Base-by-base conservation (phyloP, 2,888 invertebrate species). In the Caenorhabditis afra region DNA sequence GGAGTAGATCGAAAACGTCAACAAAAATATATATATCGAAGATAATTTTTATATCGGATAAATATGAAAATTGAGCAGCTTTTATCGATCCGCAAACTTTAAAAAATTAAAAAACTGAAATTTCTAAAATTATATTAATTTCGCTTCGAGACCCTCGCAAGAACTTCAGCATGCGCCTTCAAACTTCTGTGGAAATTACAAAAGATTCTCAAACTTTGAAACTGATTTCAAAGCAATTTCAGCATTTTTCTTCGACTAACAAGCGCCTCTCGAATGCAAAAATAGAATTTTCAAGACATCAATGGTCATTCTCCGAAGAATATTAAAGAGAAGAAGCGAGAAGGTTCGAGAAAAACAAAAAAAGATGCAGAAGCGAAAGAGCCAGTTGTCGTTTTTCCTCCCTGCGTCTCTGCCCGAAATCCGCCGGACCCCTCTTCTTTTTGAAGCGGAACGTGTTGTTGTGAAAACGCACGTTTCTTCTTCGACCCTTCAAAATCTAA, bases 401-500 rank as follows among this genome's bases (percentile, higher is more conserved):
- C 57, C 71, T 71, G 64, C 22, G 71, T 71, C 64, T 71, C 71
- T 23, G 11, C 41, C 14, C 44, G 11, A 52, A 52, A 49, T 49
- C 55, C 53, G 3, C 23, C 29, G 22, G 4, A 7, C 47, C 20
- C 29, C 7, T 29, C 7, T 29, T 29, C 29, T 29, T 29, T 29
- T 29, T 29, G 3, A 29, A 5, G 7, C 29, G 4, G 11, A 20
- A 47, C 44, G 47, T 29, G 35, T 58, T 37, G 23, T 39, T 37
- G 57, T 35, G 10, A 44, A 57, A 53, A 49, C 50, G 67, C 67
- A 68, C 67, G 67, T 68, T 67, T 58, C 67, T 49, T 47, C 29
- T 29, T 29, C 29, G 29, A 29, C 3, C 29, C 29, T 29, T 29
- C 4, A 29, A 29, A 29, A 5, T 29, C 29, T 7, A 29, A 29